Base-by-base conservation (phyloP, 2,888 invertebrate species). In the Amorpha juglandis region DNA sequence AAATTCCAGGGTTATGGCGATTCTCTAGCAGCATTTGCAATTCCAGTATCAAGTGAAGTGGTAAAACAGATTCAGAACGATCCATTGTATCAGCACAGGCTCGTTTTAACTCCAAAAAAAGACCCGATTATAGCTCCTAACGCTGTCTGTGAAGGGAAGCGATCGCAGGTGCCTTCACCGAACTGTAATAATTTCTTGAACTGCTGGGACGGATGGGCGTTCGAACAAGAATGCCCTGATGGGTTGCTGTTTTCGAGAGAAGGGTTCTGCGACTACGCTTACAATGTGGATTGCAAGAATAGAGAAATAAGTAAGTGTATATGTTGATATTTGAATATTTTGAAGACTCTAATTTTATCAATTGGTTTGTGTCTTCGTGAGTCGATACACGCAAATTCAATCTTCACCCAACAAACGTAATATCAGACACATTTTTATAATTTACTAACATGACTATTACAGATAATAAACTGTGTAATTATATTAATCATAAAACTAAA, bases 201-300 rank as follows among this genome's bases (percentile, higher is more conserved):
- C 82, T 96, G 96, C 79, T 96, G 96, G 96, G 95, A 96, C 73
- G 96, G 95, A 0, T 92, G 94, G 72, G 95, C 94, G 0, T 91
- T 95, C 33, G 96, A 96, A 74, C 95, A 96, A 80, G 93, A 94
- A 21, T 96, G 96, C 70, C 95, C 96, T 0, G 85, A 87, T 11
- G 95, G 95, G 0, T 79, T 96, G 6, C 78, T 95, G 48, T 96
- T 96, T 82, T 95, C 95, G 0, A 91, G 81, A 19, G 87, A 91
- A 53, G 94, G 92, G 0, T 95, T 94, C 72, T 96, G 96, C 69
- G 96, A 96, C 75, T 96, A 94, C 75, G 88, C 94, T 0, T 89
- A 93, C 71, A 95, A 95, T 74, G 96, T 96, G 1, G 92, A 95
- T 70, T 96, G 96, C 78, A 91, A 91, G 35, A 91, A 89, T 68